phyloP scores from a whole-genome alignment of 1,140 invertebrate species.

The Cryptotermes secundus region DNA sequence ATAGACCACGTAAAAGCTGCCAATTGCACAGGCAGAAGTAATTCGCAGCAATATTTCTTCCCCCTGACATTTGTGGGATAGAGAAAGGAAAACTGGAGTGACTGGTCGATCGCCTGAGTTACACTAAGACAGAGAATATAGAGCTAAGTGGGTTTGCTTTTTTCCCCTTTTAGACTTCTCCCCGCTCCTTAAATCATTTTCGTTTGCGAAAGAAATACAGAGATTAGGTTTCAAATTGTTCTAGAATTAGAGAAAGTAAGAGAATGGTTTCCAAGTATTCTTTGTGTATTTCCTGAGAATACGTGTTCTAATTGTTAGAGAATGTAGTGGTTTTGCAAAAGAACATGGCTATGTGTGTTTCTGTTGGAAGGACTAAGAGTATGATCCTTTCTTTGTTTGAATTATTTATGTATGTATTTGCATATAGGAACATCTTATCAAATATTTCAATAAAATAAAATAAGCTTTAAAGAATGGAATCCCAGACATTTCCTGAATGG shows the following conservation, averaged over 20 bases:
- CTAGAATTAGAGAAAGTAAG: neutral
- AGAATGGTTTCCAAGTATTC: neutral
- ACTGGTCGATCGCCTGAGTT: neutral
- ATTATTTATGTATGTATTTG: too few species aligned
- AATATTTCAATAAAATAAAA: too few species aligned
- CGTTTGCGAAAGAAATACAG: slow-evolving; percentile 12
- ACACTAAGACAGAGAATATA: neutral
- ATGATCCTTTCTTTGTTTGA: too few species aligned
- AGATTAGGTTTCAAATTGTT: slow-evolving; percentile 14
- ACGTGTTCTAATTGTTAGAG: neutral
- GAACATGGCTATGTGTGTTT: too few species aligned
- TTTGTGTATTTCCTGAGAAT: neutral
- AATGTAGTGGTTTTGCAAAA: neutral
- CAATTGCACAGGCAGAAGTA: slow-evolving; percentile 6
- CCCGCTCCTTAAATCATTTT: neutral
- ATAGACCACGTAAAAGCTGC: slow-evolving; percentile 14
- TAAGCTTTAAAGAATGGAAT: too few species aligned
- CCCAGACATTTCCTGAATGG: too few species aligned
- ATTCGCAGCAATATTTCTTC: slow-evolving; percentile 6
- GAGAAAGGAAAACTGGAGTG: neutral
- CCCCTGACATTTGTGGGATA: neutral
- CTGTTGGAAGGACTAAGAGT: too few species aligned
- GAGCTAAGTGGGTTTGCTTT: slow-evolving; percentile 4
- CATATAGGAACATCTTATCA: too few species aligned
- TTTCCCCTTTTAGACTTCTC: neutral